Evolutionary conservation across 2,888 invertebrate genomes (phyloP).

Genomic region (Pristionchus japonicus): DNA sequence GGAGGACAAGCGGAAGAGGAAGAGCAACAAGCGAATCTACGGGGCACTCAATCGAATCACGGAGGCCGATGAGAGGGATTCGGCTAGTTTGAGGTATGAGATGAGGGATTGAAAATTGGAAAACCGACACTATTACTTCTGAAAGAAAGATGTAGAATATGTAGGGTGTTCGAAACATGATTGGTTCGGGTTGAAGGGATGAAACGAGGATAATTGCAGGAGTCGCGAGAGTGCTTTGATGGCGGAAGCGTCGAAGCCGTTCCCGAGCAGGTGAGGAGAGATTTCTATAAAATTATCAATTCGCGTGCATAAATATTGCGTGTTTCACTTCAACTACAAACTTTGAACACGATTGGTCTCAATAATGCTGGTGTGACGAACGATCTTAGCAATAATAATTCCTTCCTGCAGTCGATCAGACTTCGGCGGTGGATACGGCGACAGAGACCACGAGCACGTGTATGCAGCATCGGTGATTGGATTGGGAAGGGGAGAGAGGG

Average conservation of each 20-base stretch:
- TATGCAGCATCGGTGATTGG: slow-evolving; percentile 52
- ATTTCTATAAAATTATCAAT: not conserved
- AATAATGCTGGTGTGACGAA: not conserved
- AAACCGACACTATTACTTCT: too few species aligned
- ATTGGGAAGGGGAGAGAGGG: slow-evolving; percentile 39
- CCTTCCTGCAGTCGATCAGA: slow-evolving; percentile 51
- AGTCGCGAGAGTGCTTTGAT: slow-evolving; percentile 47
- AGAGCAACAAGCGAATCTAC: slow-evolving; percentile 71
- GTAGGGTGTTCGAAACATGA: not conserved
- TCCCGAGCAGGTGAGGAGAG: slow-evolving; percentile 43
- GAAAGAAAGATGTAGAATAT: not conserved
- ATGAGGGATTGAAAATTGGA: not conserved
- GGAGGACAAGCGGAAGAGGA: slow-evolving; percentile 71
- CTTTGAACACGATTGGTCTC: not conserved
- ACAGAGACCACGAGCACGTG: slow-evolving; percentile 52
- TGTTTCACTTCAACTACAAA: not conserved
- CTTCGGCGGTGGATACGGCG: slow-evolving; percentile 48
- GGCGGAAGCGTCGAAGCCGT: not conserved
- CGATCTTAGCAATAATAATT: not conserved
- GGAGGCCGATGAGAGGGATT: slow-evolving; percentile 69
- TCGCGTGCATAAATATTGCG: not conserved
- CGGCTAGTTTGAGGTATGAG: slow-evolving; percentile 55
- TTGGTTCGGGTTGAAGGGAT: not conserved
- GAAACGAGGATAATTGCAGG: not conserved
- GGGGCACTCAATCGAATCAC: slow-evolving; percentile 73